Conservation (phyloP, 2,888 invertebrate species). For the Drosophila mulleri region DNA sequence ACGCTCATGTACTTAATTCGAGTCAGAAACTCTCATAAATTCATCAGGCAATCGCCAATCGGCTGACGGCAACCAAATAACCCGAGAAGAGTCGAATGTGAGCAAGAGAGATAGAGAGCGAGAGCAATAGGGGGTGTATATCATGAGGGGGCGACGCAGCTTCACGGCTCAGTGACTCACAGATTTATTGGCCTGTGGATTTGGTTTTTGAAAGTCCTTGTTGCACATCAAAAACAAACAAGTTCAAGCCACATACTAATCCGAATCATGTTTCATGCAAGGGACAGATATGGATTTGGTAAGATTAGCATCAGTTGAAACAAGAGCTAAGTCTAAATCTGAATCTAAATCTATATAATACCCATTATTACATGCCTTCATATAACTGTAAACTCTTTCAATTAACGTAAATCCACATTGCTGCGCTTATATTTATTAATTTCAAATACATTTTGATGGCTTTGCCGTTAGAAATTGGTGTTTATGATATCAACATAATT, state of each 20-base stretch:
- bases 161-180: conserved; percentile 63
- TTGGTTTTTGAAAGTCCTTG: conserved; percentile 28
- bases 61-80: conserved; percentile 32
- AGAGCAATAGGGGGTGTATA: background rate
- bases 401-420: background rate
- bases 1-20: conserved; percentile 18
- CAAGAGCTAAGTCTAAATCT: background rate
- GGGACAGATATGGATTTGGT: background rate
- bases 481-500: conserved; percentile 39
- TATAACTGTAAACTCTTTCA: background rate
- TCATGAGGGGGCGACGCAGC: conserved; percentile 31
- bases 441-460: conserved; percentile 19
- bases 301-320: background rate
- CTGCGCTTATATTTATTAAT: conserved; percentile 9
- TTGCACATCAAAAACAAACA: conserved; percentile 37
- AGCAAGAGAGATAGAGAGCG: background rate
- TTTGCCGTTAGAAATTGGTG: conserved; percentile 27
- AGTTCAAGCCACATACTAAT: conserved; percentile 13
- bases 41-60: conserved; percentile 62
- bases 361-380: background rate
- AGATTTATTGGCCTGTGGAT: conserved; percentile 63
- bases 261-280: conserved; percentile 12
- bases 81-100: conserved; percentile 16
- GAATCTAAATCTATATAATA: background rate
- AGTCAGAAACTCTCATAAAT: conserved; percentile 66